Percentiles rank a stretch among this genome's conserved stretches.
Evolutionary conservation across 2,113 vertebrate species (phyloP).

Genomic region (Dasyurus viverrinus): DNA sequence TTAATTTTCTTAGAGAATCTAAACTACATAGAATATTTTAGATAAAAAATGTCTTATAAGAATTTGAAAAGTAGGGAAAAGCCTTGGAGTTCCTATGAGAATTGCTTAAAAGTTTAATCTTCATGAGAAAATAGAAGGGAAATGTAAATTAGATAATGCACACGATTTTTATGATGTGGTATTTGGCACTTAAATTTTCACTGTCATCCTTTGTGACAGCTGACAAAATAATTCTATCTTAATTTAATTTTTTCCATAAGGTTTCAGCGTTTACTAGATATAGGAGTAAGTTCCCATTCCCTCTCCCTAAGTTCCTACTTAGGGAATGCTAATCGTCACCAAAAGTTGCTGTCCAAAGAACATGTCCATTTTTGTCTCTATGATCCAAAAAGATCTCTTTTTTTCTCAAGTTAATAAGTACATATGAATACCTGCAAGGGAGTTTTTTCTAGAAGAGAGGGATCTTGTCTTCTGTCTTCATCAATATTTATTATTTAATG

Average conservation of each 20-base stretch:
- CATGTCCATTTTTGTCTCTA: not conserved
- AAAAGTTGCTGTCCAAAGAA: not conserved
- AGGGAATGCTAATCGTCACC: not conserved
- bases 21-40: not conserved
- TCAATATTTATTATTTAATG: not conserved
- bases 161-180: conserved; percentile 19
- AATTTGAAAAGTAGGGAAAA: conserved; percentile 3
- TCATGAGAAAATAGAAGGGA: conserved; percentile 29
- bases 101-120: conserved; percentile 51
- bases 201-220: not conserved
- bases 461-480: not conserved
- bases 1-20: not conserved
- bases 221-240: not conserved
- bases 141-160: not conserved
- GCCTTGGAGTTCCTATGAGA: conserved; percentile 30
- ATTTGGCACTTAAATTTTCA: not conserved
- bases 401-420: not conserved
- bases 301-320: no score
- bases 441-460: not conserved
- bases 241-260: not conserved
- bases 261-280: not conserved
- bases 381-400: not conserved
- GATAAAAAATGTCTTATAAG: not conserved
- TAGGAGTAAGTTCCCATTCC: not conserved
- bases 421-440: not conserved